phyloP scores from a whole-genome alignment of 1,140 invertebrate species.

The Sweltsa coloradensis region DNA sequence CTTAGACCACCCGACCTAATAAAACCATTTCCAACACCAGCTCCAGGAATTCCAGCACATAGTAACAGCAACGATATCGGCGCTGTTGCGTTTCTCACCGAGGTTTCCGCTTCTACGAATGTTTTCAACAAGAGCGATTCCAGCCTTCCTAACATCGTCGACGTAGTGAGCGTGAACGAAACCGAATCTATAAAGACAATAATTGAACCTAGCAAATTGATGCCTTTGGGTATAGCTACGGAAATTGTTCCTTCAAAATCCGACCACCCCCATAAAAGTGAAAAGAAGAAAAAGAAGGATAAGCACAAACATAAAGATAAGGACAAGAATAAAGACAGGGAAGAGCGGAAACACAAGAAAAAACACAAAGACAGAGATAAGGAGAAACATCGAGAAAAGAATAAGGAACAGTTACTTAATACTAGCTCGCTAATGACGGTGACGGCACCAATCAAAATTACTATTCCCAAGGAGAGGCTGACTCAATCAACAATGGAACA shows the following conservation, averaged over 20 bases:
- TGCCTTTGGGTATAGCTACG: too few relatives aligned
- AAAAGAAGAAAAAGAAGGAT: constrained; percentile 50
- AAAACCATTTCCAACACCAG: constrained; percentile 24
- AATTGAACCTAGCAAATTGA: too few relatives aligned
- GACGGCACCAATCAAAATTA: constrained; percentile 43
- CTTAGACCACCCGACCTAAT: constrained; percentile 26
- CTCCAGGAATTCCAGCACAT: constrained; percentile 1
- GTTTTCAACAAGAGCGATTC: too few relatives aligned
- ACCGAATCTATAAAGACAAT: too few relatives aligned
- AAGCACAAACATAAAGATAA: constrained; percentile 54
- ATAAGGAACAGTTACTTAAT: constrained; percentile 23
- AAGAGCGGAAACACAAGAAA: constrained; percentile 45
- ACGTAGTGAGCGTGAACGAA: too few relatives aligned
- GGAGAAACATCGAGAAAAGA: constrained; percentile 38
- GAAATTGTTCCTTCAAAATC: constrained; percentile 25
- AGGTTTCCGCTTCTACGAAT: too few relatives aligned
- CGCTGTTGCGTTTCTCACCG: too few relatives aligned
- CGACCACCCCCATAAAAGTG: constrained; percentile 36
- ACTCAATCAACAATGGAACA: constrained; percentile 24
- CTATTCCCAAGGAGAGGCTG: constrained; percentile 50
- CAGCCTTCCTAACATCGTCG: too few relatives aligned
- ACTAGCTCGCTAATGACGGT: constrained; percentile 17
- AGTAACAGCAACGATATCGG: too few relatives aligned
- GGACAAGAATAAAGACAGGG: constrained; percentile 33
- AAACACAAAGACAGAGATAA: constrained; percentile 38